These are phyloP conservation scores for Zaprionus kolodkinae DNA, from an alignment of 1,140 invertebrate species.

Conservation along the genomic window DNA sequence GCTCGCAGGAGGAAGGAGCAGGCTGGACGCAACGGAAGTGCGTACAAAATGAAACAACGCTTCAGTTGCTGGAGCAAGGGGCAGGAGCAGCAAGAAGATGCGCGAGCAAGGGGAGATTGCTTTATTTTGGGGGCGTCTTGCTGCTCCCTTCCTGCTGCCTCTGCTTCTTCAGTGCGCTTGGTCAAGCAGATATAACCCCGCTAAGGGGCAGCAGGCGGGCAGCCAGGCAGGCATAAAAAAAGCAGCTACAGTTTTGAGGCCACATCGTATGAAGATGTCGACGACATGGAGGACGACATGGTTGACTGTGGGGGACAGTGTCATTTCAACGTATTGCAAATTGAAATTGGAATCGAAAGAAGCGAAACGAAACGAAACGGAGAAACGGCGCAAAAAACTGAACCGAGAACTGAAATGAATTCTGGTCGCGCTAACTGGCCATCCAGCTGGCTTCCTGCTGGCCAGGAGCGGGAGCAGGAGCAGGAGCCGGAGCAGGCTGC, in stretches of 20 bases:
- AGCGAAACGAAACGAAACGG: constrained; percentile 58
- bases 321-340: constrained; percentile 73
- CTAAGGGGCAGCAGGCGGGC: constrained; percentile 28
- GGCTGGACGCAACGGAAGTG: constrained; percentile 61
- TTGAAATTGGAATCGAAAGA: constrained; percentile 78
- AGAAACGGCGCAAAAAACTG: constrained; percentile 3
- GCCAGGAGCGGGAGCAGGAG: constrained; percentile 30
- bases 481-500: constrained; percentile 64
- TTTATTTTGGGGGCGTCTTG: constrained; percentile 6
- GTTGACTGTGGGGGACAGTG: constrained; percentile 52
- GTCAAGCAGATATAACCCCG: constrained; percentile 69
- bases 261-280: constrained; percentile 50
- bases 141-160: constrained; percentile 10
- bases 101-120: constrained; percentile 4
- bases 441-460: constrained; percentile 76
- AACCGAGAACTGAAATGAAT: constrained; percentile 63
- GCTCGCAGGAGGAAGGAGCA: constrained; percentile 13
- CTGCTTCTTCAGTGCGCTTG: constrained; percentile 62
- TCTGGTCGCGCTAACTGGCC: constrained; percentile 72
- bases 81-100: not conserved
- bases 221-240: constrained; percentile 47
- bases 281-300: constrained; percentile 25
- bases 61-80: not conserved
- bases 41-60: constrained; percentile 79
- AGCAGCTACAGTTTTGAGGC: constrained; percentile 48